Conservation (phyloP, 2,113 vertebrate genomes). For the Misgurnus anguillicaudatus region DNA sequence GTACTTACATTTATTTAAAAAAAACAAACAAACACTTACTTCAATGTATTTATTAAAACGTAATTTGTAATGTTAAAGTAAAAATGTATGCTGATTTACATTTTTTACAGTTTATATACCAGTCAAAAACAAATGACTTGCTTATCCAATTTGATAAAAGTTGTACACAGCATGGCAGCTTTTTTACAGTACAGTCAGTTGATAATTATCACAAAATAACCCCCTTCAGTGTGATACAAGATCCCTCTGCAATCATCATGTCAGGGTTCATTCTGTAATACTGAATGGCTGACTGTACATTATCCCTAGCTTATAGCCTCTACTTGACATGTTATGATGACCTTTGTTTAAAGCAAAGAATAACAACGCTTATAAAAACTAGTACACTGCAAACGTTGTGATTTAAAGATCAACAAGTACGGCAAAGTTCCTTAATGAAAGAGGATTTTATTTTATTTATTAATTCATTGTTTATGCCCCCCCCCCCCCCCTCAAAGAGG, state of each 20-base stretch:
- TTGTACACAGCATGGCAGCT: no score
- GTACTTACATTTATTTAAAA: no score
- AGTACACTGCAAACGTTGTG: not conserved
- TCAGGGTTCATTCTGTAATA: not conserved
- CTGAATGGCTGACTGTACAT: not conserved
- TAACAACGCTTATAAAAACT: not conserved
- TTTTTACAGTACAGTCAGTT: no score
- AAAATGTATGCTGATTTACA: no score
- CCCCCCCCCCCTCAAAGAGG: no score
- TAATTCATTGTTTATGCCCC: conserved; percentile 12
- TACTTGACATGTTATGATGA: not conserved
- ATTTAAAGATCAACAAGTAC: not conserved
- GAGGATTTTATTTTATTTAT: conserved; percentile 4
- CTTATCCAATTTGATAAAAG: no score
- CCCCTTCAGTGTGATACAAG: not conserved
- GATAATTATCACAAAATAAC: no score
- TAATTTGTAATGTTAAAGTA: no score
- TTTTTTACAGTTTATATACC: no score
- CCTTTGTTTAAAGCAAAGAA: not conserved
- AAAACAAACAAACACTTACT: no score
- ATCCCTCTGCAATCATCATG: not conserved
- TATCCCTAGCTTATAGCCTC: not conserved
- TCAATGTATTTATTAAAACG: no score
- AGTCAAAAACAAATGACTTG: no score
- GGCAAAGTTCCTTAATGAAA: not conserved